phyloP scores from a whole-genome alignment of 2,113 vertebrate species.

The Pygoscelis antarcticus region DNA sequence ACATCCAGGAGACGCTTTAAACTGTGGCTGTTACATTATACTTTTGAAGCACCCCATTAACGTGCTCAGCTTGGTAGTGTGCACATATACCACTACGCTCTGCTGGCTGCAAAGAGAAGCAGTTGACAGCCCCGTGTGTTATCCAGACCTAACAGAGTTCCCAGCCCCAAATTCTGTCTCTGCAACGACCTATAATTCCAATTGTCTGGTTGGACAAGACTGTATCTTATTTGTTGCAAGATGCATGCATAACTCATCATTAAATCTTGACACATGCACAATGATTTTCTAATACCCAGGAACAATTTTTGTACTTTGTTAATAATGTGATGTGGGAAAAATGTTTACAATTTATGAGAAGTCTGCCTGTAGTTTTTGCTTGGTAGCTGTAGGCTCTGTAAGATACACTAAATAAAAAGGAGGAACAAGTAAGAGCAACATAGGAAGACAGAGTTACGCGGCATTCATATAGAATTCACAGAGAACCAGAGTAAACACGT shows the following conservation, averaged over 20 bases:
- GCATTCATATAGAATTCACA: neutral
- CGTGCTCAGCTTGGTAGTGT: fast-evolving
- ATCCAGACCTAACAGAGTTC: neutral
- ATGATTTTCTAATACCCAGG: neutral
- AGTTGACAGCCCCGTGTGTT: neutral
- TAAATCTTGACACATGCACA: neutral
- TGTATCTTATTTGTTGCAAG: neutral
- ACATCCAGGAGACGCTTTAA: neutral
- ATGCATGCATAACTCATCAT: neutral
- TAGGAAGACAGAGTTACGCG: no score
- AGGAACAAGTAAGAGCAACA: neutral
- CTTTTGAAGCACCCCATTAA: neutral
- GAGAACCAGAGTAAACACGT: neutral
- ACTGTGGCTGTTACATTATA: neutral
- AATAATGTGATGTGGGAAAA: neutral
- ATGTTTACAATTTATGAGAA: neutral
- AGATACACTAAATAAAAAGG: neutral
- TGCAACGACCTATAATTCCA: neutral
- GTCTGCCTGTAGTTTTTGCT: neutral
- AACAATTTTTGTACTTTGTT: neutral
- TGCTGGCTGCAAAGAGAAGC: neutral
- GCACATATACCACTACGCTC: no score
- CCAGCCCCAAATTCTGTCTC: neutral
- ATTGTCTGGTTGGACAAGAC: neutral
- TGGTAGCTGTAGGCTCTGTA: neutral